Evolutionary conservation across 1,140 invertebrate genomes (phyloP), one percentile per base, ranked within the genome.

Genomic region (Pseudomyrmex gracilis): DNA sequence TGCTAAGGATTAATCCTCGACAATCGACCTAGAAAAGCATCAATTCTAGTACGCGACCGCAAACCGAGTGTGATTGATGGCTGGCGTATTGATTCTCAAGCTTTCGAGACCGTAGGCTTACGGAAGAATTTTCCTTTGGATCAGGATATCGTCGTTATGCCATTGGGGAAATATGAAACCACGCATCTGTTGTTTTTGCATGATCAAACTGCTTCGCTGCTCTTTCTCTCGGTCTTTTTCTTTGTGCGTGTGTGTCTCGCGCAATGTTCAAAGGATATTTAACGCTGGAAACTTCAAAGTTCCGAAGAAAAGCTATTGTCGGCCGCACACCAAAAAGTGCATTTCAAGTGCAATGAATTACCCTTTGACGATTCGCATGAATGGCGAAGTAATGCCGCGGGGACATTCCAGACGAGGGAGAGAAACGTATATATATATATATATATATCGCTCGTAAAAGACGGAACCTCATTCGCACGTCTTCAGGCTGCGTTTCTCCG

Each of bases 311-410:
- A 34, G 43, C 63, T 13, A 78, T 78, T 78, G 74, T 78, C 76
- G 76, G 64, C 7, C 10, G 43, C 64, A 43, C 47, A 34, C 43
- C 58, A 66, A 80, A 70, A 70, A 60, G 76, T 58, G 76, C 66
- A 70, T 80, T 80, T 60, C 53, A 80, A 17, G 43, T 34, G 76
- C 76, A 70, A 80, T 58, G 76, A 80, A 80, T 80, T 80, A 80
- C 53, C 66, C 76, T 80, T 80, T 80, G 76, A 80, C 76, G 66
- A 80, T 70, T 8, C 66, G 66, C 53, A 34, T 45, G 64, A 24
- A 70, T 58, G 76, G n/a, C 43, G 43, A n/a, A 15, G 76, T 70
- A 80, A 80, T 80, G 53, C 66, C 64, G 53, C 34, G 55, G 49
- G 43, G 43, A 80, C 66, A 70, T 70, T 70, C 53, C 76, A 43